Conservation (phyloP, 2,888 invertebrate species). For the Rhimphoctona megacephalus region DNA sequence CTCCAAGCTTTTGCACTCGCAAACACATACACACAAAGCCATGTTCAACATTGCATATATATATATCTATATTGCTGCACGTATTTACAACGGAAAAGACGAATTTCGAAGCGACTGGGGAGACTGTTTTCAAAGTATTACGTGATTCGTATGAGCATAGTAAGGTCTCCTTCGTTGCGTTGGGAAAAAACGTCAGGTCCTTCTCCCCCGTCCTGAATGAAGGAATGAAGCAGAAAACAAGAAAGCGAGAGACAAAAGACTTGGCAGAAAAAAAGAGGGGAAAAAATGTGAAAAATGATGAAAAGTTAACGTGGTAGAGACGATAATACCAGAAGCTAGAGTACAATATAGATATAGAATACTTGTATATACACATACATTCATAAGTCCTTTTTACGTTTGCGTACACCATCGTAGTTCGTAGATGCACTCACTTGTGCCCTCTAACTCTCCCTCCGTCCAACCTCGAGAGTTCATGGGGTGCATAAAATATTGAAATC, state of each 20-base stretch:
- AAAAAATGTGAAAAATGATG: conserved; percentile 53
- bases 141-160: conserved; percentile 17
- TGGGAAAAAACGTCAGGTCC: conserved; percentile 42
- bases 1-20: conserved; percentile 19
- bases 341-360: background rate
- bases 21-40: background rate
- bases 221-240: conserved; percentile 41
- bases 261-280: conserved; percentile 21
- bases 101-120: conserved; percentile 52
- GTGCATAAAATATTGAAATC: conserved; percentile 75
- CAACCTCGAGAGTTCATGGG: conserved; percentile 63
- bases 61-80: background rate
- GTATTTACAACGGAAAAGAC: conserved; percentile 4
- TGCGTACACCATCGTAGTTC: conserved; percentile 39
- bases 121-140: conserved; percentile 32
- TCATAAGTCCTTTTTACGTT: conserved; percentile 52
- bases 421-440: conserved; percentile 50
- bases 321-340: conserved; percentile 49
- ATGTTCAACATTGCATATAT: background rate
- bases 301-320: conserved; percentile 54
- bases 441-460: conserved; percentile 41
- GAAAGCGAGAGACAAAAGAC: conserved; percentile 27
- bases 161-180: conserved; percentile 33
- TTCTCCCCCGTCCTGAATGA: conserved; percentile 18
- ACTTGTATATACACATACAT: conserved; percentile 43